Conservation (phyloP, 1,140 invertebrate species). For the Diprion similis region DNA sequence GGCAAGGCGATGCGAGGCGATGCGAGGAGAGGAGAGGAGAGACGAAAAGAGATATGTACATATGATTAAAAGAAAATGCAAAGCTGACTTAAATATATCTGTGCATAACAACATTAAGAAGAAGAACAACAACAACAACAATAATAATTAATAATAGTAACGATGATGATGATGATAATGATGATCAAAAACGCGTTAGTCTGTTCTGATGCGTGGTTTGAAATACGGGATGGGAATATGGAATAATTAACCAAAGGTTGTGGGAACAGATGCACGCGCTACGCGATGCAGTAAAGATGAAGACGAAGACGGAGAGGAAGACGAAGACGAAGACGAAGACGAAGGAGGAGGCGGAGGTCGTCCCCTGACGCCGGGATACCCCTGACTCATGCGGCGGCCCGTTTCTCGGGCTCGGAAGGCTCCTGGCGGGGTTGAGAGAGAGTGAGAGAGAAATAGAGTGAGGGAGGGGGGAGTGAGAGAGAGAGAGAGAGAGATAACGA, state of each 20-base stretch:
- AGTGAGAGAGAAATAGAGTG: neutral
- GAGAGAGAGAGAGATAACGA: neutral
- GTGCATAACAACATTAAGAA: too few species aligned
- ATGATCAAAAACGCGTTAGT: too few species aligned
- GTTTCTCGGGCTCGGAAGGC: neutral
- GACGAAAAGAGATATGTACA: too few species aligned
- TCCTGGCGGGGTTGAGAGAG: neutral
- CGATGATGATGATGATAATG: too few species aligned
- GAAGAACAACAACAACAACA: too few species aligned
- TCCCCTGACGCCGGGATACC: conserved; percentile 3
- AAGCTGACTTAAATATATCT: too few species aligned
- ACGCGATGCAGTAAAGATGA: neutral
- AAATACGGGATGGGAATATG: neutral
- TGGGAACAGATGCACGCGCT: neutral
- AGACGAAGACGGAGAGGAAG: neutral
- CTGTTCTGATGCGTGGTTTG: neutral
- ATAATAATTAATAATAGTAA: too few species aligned
- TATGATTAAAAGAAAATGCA: too few species aligned
- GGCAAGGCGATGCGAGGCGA: too few species aligned
- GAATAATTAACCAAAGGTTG: neutral
- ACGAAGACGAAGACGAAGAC: too few species aligned
- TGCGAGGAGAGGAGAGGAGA: too few species aligned
- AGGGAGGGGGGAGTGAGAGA: neutral
- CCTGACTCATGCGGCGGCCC: neutral
- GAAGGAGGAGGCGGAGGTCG: neutral